Base-by-base conservation (phyloP, 2,113 vertebrate species). In the Oncorhynchus gorbuscha region DNA sequence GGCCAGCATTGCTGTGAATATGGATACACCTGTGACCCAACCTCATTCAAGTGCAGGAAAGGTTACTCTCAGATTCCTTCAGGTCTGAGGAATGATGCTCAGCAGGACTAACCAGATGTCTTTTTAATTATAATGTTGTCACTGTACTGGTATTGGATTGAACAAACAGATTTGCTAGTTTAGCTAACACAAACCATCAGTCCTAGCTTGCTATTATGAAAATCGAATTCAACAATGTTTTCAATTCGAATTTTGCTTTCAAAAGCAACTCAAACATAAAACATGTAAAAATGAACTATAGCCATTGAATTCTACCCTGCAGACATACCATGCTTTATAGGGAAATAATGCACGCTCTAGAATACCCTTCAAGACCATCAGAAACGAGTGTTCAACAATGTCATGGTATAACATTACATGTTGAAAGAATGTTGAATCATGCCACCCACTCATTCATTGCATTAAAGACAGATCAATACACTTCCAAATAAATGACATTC, bases 1-100 rank as follows among this genome's bases (percentile, higher is more conserved):
- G 91, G 89, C 1, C 3, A 1, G 12, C 92, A 94, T 79, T 92
- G 92, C 86, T 91, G 91, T 81, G 9, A 86, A 58, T 86, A 83
- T 75, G 86, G 92, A 20, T 91, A 80, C 32, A 84, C 1, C 1
- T 94, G 92, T 5, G 79, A 87, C 22, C 0, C 74, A 2, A 48
- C 62, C 45, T 86, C 81, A 8, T 3, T 51, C 13, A 26, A 20
- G 3, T 94, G 92, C 83, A 84, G 0, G 18, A 67, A 1, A 14
- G 9, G 64, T 26, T 83, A 79, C 69, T 49, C 65, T 66, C 45
- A 39, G 48, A 48, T 86, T 32, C 78, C 89, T 6, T 81, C 83
- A 6, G 51, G 62, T 77, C 8, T 4, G 9, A 82, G 73, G n/a
- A 65, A 72, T 51, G 20, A 3, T 0, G 80, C 70, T 12, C 28